Base-by-base conservation (phyloP, 2,888 invertebrate genomes). In the Apodemia zela region DNA sequence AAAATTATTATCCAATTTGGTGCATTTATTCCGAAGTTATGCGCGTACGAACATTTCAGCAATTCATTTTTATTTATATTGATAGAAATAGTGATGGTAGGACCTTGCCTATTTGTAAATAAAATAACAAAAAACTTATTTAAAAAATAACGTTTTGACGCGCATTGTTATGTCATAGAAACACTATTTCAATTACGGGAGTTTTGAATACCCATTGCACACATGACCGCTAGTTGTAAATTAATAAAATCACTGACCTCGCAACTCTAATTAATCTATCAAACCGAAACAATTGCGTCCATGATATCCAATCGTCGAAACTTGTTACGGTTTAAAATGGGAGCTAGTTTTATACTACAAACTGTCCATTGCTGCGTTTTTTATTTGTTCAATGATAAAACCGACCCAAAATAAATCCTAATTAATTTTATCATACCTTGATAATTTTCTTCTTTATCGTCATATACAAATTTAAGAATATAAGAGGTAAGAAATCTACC, bases 181-280 rank as follows among this genome's bases (percentile, higher is more conserved):
- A 25, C 15, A 38, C 38, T 38, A 15, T 54, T 54, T 54, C 54
- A 54, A 25, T 54, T 21, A 21, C 25, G 54, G 54, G 6, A 54
- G 54, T 25, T 54, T 54, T 29, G 54, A 54, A 15, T 15, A 54
- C 54, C 45, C 1, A 54, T 54, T 25, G 21, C 54, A 54, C 25
- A 54, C 29, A 25, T 13, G 54, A 25, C 54, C 54, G 54, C 54
- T 15, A 54, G 54, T 54, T 54, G 54, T 54, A 25, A 54, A 66
- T 65, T 65, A 65, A 61, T 64, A 63, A 67, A 68, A 59, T 60
- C 61, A 60, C 60, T 64, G 67, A 65, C 67, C 67, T 57, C 63
- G 62, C 65, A 63, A 62, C 58, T 63, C 35, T 64, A 62, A 66
- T 66, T 65, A 65, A 63, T 65, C 61, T 65, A 64, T 64, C 67